Conservation (phyloP, 2,888 invertebrate species). For the Drosophila austrosaltans region DNA sequence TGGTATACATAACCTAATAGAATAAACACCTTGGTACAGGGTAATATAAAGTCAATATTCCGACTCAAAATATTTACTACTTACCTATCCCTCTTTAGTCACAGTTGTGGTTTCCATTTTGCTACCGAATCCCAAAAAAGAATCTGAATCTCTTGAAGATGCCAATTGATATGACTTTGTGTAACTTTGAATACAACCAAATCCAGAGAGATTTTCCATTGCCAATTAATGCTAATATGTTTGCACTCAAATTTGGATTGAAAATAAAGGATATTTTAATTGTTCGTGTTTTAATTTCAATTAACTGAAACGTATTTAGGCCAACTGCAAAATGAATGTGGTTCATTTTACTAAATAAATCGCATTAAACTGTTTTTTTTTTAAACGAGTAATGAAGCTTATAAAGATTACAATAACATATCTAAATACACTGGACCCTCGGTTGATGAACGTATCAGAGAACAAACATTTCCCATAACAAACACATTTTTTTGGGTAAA, state of each 20-base stretch:
- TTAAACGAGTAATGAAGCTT: too few species aligned
- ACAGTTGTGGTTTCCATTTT: background rate
- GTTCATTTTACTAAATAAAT: slow-evolving; percentile 15
- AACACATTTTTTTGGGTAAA: too few species aligned
- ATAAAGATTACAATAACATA: too few species aligned
- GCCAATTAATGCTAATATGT: too few species aligned
- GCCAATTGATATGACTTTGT: too few species aligned
- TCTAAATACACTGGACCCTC: too few species aligned
- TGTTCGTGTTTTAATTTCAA: background rate
- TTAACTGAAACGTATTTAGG: background rate
- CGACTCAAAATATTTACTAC: background rate
- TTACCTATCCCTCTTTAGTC: background rate
- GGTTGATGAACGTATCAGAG: too few species aligned
- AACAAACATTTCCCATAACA: too few species aligned
- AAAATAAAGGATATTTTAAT: background rate
- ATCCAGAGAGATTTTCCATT: too few species aligned
- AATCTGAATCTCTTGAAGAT: too few species aligned
- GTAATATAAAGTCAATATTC: background rate
- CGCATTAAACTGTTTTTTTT: slow-evolving; percentile 43
- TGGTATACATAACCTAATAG: too few species aligned
- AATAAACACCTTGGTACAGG: background rate
- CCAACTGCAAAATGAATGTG: background rate
- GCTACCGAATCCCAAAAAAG: background rate
- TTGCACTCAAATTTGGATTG: background rate
- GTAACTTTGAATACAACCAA: too few species aligned